Base-by-base conservation (phyloP, 2,113 vertebrate genomes). In the Perca schrenkii region DNA sequence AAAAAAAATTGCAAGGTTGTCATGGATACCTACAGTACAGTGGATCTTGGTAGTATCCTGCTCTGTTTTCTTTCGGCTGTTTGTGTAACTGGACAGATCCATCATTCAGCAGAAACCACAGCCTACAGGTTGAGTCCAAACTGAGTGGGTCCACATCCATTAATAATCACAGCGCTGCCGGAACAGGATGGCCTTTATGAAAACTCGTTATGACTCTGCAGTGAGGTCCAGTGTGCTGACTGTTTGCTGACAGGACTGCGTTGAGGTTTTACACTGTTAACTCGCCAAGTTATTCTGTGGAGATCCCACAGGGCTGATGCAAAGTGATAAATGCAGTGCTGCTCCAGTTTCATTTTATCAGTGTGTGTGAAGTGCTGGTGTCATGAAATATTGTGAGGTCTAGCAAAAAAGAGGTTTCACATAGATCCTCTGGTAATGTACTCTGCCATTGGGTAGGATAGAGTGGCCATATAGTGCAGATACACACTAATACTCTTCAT, bases 11-110 rank as follows among this genome's bases (percentile, higher is more conserved):
- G 34, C 34, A 60, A 50, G 71, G 89, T 92, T 86, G 86, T 86
- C 84, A 92, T 91, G 89, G 91, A 85, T 74, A 89, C 87, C 71
- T 60, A 2, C 17, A 76, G 80, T 21, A 36, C 17, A n/a, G 74
- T 52, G 62, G 58, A 62, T 83, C 34, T 78, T 40, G 53, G 58
- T 70, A 4, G 67, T 75, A 50, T 83, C 49, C 57, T 40, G 62
- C 69, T 72, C 8, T 81, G 78, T 92, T 79, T 84, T 75, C 80
- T 78, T 56, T 80, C 64, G 50, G 75, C 58, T 61, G 19, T 78
- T 66, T 77, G 25, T 81, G 22, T 57, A 74, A 81, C 54, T 1
- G 49, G 77, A 89, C 83, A 83, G 83, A 86, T 77, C 46, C 61
- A 77, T 89, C 79, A 76, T 76, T 88, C 62, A 86, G 80, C 75